Conservation (phyloP, 35 echinoderm and acorn worm species). For the Hemicentrotus pulcherrimus region DNA sequence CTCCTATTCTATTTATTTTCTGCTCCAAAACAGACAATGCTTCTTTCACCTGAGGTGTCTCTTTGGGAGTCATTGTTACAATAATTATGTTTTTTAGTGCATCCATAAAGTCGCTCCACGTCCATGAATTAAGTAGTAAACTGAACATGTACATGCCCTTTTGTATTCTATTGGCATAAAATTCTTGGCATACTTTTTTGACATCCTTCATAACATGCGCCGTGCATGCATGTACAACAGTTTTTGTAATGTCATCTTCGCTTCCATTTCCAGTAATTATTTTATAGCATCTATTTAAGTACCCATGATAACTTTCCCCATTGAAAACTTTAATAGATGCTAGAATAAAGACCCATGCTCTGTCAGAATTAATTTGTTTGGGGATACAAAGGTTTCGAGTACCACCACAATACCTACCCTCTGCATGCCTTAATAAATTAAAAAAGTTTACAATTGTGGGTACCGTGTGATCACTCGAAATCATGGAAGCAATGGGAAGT, state of each 20-base stretch:
- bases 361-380: neutral
- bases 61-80: neutral
- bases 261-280: neutral
- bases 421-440: neutral
- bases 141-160: constrained; percentile 33
- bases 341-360: constrained; percentile 5
- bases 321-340: neutral
- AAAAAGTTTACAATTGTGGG: neutral
- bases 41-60: neutral
- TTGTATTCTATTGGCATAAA: no score
- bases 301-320: neutral
- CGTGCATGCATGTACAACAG: neutral
- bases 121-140: constrained; percentile 18
- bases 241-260: neutral
- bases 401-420: neutral
- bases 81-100: neutral
- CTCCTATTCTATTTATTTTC: constrained; percentile 6
- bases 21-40: neutral
- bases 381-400: neutral
- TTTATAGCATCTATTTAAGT: neutral
- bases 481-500: neutral
- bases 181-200: neutral
- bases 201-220: constrained; percentile 32
- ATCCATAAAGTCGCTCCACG: neutral
- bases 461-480: neutral